These are phyloP conservation scores for Aptenodytes patagonicus DNA, from an alignment of 2,113 vertebrate genomes.

Conservation along the genomic window DNA sequence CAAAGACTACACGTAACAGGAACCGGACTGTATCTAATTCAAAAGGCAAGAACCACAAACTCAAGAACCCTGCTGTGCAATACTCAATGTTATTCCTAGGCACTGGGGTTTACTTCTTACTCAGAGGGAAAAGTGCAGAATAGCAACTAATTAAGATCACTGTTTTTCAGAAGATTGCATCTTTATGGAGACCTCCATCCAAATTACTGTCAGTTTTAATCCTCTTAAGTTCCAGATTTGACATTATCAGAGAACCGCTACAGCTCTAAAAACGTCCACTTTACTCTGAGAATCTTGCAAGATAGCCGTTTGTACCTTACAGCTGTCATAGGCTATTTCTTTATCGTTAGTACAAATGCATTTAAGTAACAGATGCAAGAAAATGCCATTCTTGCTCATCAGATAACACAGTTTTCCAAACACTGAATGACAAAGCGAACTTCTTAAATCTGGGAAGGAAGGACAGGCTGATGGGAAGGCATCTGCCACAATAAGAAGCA, in stretches of 20 bases:
- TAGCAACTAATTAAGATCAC: neutral
- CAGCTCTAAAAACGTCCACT: neutral
- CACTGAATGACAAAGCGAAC: neutral
- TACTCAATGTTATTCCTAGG: neutral
- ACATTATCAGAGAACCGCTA: neutral
- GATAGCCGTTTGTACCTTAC: neutral
- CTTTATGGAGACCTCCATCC: neutral
- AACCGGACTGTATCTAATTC: neutral
- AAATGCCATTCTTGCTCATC: neutral
- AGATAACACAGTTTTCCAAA: neutral
- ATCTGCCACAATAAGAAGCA: neutral
- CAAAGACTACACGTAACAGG: neutral
- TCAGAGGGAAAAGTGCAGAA: neutral
- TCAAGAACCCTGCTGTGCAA: neutral
- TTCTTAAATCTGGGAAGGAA: neutral
- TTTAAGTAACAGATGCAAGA: neutral
- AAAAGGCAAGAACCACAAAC: neutral
- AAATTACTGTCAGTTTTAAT: neutral
- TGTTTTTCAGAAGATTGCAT: accelerated
- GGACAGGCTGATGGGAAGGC: neutral
- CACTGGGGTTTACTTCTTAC: neutral
- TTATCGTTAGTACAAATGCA: neutral
- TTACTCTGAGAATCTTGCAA: neutral
- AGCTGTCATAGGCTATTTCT: neutral
- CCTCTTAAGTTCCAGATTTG: neutral